Percentiles rank a stretch among this genome's conserved stretches.
phyloP scores from a whole-genome alignment of 37 sponge, comb jelly and placozoan genomes.

The Aplysina aerophoba region DNA sequence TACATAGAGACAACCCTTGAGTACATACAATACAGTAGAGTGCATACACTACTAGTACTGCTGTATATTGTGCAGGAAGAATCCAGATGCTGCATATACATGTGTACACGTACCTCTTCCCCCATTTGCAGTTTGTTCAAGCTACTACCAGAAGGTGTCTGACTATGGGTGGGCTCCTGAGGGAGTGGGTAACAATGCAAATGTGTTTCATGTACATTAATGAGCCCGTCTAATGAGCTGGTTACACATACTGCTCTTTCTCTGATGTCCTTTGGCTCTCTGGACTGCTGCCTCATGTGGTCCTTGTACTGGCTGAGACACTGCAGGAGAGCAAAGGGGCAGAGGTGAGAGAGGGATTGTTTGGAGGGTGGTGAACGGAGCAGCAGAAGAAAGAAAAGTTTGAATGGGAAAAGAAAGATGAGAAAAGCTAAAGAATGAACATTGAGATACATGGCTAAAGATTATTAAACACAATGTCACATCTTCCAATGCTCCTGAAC shows the following conservation, averaged over 20 bases:
- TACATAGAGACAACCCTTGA: too few relatives aligned
- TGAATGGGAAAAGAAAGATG: too few relatives aligned
- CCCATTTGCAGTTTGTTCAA: background rate
- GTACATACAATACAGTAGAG: background rate
- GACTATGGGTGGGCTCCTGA: background rate
- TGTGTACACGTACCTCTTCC: background rate
- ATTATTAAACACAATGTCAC: too few relatives aligned
- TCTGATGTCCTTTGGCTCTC: constrained; percentile 8
- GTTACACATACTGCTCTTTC: background rate
- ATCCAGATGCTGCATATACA: too few relatives aligned
- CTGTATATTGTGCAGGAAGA: too few relatives aligned
- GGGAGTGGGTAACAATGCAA: background rate
- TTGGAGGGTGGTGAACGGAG: too few relatives aligned
- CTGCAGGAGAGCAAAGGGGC: background rate
- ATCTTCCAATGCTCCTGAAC: too few relatives aligned
- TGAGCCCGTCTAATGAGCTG: background rate
- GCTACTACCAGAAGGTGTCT: background rate
- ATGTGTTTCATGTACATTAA: background rate
- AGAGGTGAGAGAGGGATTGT: too few relatives aligned
- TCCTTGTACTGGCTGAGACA: constrained; percentile 24
- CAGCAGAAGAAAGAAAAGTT: too few relatives aligned
- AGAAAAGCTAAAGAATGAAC: background rate
- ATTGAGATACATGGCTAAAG: background rate
- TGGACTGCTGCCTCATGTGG: constrained; percentile 21
- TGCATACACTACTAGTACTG: too few relatives aligned